A percentile compares a stretch with the other conserved stretches of the same genome.
phyloP scores from a whole-genome alignment of 2,797 vertebrate species.

The Clarias pachynema region DNA sequence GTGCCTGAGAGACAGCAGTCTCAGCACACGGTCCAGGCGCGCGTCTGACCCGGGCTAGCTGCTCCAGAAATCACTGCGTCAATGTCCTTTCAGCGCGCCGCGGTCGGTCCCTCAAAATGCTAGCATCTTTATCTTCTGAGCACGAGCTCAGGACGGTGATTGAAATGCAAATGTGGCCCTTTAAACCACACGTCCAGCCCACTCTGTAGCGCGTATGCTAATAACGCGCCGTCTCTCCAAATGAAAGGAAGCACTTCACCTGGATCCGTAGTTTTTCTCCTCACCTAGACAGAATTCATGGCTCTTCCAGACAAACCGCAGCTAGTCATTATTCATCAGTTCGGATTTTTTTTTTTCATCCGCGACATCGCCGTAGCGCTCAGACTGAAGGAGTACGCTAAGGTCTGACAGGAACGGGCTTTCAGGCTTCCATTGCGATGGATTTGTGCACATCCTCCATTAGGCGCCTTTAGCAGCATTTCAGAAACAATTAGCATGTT shows the following conservation, averaged over 20 bases:
- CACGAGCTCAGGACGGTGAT: conserved; percentile 2
- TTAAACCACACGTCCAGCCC: conserved; percentile 22
- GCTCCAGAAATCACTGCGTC: not conserved
- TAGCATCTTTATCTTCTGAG: not conserved
- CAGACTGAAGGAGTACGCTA: not conserved
- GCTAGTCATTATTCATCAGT: not conserved
- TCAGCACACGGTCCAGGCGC: not conserved
- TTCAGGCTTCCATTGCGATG: conserved; percentile 1
- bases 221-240: not conserved
- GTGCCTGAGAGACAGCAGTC: not conserved
- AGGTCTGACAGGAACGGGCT: not conserved
- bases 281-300: not conserved
- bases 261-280: not conserved
- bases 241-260: not conserved
- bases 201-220: conserved; percentile 18
- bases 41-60: not conserved
- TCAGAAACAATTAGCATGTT: conserved; percentile 58
- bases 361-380: not conserved
- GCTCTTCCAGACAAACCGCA: not conserved
- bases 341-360: not conserved
- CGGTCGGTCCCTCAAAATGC: not conserved
- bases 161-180: conserved; percentile 47
- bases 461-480: conserved; percentile 53
- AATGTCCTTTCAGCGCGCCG: not conserved
- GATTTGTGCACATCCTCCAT: conserved; percentile 11